Conservation (phyloP, 2,888 invertebrate genomes). For the Dioctria linearis region DNA sequence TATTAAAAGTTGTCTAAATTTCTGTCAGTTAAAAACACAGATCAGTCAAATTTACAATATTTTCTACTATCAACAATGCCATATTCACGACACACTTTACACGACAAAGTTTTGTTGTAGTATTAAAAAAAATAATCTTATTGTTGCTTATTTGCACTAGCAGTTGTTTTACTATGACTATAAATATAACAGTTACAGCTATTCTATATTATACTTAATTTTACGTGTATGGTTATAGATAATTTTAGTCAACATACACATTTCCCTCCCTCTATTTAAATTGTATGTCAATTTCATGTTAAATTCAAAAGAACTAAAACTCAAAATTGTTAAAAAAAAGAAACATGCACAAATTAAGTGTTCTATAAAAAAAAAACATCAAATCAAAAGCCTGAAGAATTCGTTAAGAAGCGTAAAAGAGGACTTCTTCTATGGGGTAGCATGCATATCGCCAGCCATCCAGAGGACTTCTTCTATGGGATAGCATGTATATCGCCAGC, state of each 20-base stretch:
- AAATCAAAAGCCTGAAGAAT: background rate
- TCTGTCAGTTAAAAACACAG: background rate
- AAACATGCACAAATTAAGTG: conserved; percentile 20
- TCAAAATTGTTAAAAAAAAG: background rate
- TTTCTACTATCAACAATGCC: background rate
- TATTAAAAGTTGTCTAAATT: no score
- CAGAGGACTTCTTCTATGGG: background rate
- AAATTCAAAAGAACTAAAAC: conserved; percentile 3
- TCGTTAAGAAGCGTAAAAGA: background rate
- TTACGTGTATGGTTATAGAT: no score
- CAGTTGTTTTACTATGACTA: no score
- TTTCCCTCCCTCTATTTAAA: background rate
- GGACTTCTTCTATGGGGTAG: background rate
- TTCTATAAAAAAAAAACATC: background rate
- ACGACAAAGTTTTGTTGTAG: background rate
- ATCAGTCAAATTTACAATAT: background rate
- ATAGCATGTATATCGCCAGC: background rate
- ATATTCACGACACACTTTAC: no score
- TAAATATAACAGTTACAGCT: background rate
- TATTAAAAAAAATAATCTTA: no score
- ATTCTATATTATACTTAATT: no score
- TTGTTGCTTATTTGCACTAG: background rate
- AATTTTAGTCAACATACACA: conserved; percentile 22
- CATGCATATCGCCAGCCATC: background rate
- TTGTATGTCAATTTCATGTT: conserved; percentile 27